Conservation (phyloP, 1,140 invertebrate genomes). For the Drosophila albomicans region DNA sequence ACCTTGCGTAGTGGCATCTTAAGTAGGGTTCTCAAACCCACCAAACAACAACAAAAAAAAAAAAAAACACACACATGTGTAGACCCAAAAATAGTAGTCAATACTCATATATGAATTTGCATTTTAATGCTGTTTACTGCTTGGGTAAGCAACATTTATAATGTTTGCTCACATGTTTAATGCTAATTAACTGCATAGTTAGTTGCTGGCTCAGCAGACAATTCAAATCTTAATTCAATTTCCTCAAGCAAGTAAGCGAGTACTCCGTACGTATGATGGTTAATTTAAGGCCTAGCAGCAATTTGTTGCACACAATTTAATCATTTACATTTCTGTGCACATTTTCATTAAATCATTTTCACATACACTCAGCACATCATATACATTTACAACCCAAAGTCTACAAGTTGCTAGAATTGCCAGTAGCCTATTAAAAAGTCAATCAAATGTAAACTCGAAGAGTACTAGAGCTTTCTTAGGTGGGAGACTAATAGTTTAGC, state of each 20-base stretch:
- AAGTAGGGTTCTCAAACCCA: slow-evolving; percentile 27
- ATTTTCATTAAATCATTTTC: slow-evolving; percentile 62
- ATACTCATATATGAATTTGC: slow-evolving; percentile 15
- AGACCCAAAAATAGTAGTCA: neutral
- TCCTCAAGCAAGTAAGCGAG: neutral
- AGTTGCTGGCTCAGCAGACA: slow-evolving; percentile 17
- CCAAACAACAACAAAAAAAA: too few relatives aligned
- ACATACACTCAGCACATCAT: slow-evolving; percentile 4
- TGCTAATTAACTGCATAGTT: slow-evolving; percentile 35
- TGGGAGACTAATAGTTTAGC: neutral
- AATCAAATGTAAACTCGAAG: slow-evolving; percentile 59
- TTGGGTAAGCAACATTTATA: slow-evolving; percentile 12
- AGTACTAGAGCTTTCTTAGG: neutral
- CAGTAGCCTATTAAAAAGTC: slow-evolving; percentile 67
- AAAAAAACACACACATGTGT: neutral
- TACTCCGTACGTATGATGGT: neutral
- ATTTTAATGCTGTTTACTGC: slow-evolving; percentile 41
- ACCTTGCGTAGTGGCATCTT: slow-evolving; percentile 13
- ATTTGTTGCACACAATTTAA: slow-evolving; percentile 48
- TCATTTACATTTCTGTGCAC: slow-evolving; percentile 54
- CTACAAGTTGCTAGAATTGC: slow-evolving; percentile 33
- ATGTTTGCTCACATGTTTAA: slow-evolving; percentile 27
- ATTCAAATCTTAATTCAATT: slow-evolving; percentile 5
- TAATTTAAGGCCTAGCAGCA: slow-evolving; percentile 21
- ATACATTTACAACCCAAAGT: neutral